Base-by-base conservation (phyloP, 2,888 invertebrate species). In the Rotaria socialis region DNA sequence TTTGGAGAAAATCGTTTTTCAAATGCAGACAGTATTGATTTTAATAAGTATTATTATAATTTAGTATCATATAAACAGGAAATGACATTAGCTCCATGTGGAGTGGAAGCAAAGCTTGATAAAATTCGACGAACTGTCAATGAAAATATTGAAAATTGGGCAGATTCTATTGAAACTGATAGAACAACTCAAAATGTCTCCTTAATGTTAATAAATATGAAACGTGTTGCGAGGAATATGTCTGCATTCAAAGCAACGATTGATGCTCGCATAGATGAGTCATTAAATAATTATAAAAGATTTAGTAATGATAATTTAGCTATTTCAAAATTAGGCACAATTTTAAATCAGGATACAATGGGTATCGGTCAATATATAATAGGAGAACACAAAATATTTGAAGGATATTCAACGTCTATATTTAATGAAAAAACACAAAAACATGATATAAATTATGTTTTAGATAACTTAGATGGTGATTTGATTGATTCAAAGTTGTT, bases 361-460 rank as follows among this genome's bases (percentile, higher is more conserved):
- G 58, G 56, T 56, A n/a, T 85, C 11, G 85, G 85, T 58, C 43
- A 55, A 27, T 3, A 6, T 52, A 41, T 85, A 6, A 27, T 85
- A 16, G 2, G 3, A 24, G 85, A 85, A 27, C 56, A 60, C 47
- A 56, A 52, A 85, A 4, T 4, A 41, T 85, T 85, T 60, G 14
- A 55, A 60, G 50, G 85, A 4, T 55, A 85, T 24, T 52, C 41
- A 60, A 27, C 5, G 7, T 85, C 55, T 24, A 6, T 85, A 10
- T 85, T 85, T 11, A 85, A 85, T 60, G 11, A 55, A 56, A 55
- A 56, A 55, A 27, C 16, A 7, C 41, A 50, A 52, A 24, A 22
- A 14, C 27, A 85, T 43, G 85, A 55, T 41, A 85, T 85, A 22
- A 24, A 85, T 3, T 60, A 85, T 58, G 85, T 85, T 27, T 43